Evolutionary conservation across 2,797 vertebrate species (phyloP).

Genomic region (Nannoperca australis): DNA sequence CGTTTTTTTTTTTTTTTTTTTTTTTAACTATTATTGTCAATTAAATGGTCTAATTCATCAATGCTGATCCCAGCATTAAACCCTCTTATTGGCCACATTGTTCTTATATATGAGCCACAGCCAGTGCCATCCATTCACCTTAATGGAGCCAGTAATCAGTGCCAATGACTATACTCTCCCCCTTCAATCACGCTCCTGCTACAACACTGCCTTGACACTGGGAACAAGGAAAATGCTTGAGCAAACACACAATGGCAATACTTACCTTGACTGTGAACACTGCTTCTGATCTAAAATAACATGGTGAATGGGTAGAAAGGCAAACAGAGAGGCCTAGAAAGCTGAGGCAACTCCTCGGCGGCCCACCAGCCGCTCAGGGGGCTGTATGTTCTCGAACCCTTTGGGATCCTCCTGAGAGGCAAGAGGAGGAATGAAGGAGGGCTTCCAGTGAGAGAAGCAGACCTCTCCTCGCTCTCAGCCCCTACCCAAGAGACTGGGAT

Average conservation of each 20-base stretch:
- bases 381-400: conserved; percentile 70
- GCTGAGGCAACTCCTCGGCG: conserved; percentile 77
- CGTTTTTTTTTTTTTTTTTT: too few relatives aligned
- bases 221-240: conserved; percentile 57
- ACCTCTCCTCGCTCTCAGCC: conserved; percentile 76
- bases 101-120: conserved; percentile 73
- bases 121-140: conserved; percentile 72
- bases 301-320: conserved; percentile 61
- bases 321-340: conserved; percentile 71
- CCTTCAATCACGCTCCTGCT: conserved; percentile 73
- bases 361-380: conserved; percentile 66
- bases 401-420: conserved; percentile 70
- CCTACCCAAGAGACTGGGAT: conserved; percentile 78
- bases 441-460: conserved; percentile 71
- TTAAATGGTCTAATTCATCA: conserved; percentile 82
- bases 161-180: conserved; percentile 73
- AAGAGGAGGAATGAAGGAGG: conserved; percentile 70
- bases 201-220: conserved; percentile 57
- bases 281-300: conserved; percentile 66
- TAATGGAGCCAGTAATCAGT: conserved; percentile 84
- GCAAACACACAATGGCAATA: conserved; percentile 71
- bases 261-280: conserved; percentile 62
- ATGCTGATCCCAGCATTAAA: conserved; percentile 76
- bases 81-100: conserved; percentile 74
- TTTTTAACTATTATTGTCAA: conserved; percentile 74